Evolutionary conservation across 2,797 vertebrate genomes (phyloP).

Genomic region (Lateolabrax maculatus): DNA sequence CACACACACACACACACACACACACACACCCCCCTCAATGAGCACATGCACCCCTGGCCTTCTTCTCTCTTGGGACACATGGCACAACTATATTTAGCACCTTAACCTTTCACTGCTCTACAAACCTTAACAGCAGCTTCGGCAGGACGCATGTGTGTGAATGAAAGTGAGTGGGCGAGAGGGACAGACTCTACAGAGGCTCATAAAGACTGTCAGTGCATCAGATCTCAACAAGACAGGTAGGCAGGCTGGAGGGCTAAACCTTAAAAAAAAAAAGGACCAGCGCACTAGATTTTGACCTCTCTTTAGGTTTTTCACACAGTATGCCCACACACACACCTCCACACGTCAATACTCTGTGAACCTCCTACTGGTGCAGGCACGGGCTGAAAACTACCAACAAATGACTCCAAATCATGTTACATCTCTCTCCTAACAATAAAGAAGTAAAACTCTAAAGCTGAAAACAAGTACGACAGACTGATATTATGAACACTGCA

Average conservation of each 20-base stretch:
- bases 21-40: background rate
- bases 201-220: background rate
- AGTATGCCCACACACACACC: constrained; percentile 19
- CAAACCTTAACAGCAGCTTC: constrained; percentile 51
- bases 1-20: background rate
- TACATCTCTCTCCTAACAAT: background rate
- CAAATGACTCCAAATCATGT: background rate
- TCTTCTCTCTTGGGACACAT: constrained; percentile 68
- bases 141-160: constrained; percentile 5
- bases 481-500: background rate
- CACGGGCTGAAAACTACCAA: background rate
- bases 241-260: background rate
- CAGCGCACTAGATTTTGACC: background rate
- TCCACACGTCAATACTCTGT: constrained; percentile 24
- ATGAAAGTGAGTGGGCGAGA: constrained; percentile 19
- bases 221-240: background rate
- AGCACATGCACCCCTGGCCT: constrained; percentile 42
- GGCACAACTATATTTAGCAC: constrained; percentile 77
- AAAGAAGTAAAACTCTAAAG: background rate
- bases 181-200: background rate
- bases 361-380: constrained; percentile 20
- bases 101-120: constrained; percentile 77
- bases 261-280: background rate
- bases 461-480: background rate
- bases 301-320: background rate